A percentile compares a stretch with the other conserved stretches of the same genome.
phyloP scores from a whole-genome alignment of 2,888 invertebrate genomes.

The Hipparchia semele region DNA sequence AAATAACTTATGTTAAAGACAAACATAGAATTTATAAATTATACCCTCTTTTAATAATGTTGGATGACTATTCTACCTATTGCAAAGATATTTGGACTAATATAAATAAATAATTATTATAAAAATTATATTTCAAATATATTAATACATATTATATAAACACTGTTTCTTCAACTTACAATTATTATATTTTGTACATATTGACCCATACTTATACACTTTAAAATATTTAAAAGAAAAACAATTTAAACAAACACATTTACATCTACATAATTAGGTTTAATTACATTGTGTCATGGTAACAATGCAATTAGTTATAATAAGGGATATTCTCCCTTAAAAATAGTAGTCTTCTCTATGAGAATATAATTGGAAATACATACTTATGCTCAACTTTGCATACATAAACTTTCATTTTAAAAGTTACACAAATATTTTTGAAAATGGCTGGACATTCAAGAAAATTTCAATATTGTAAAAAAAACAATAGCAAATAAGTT shows the following conservation, averaged over 20 bases:
- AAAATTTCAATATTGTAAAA: conserved; percentile 1
- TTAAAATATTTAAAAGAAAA: conserved; percentile 3
- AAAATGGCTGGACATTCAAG: conserved; percentile 4
- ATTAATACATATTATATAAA: conserved; percentile 17
- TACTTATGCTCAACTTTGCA: neutral
- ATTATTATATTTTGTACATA: conserved; percentile 36
- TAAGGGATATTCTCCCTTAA: neutral
- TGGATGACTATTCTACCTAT: neutral
- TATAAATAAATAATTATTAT: conserved; percentile 8
- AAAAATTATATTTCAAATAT: conserved; percentile 22
- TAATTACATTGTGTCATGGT: conserved; percentile 3
- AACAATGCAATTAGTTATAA: neutral
- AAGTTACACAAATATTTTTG: neutral
- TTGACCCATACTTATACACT: conserved; percentile 30
- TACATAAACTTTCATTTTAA: neutral
- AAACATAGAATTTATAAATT: neutral
- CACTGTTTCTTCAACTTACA: conserved; percentile 10
- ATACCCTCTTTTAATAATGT: neutral
- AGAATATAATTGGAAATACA: neutral
- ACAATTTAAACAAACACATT: neutral
- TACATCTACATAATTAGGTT: neutral
- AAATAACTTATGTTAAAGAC: neutral
- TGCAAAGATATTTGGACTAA: neutral
- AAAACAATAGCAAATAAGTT: neutral
- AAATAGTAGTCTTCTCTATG: neutral